Conservation (phyloP, 2,888 invertebrate genomes). For the Rotaria sp. region DNA sequence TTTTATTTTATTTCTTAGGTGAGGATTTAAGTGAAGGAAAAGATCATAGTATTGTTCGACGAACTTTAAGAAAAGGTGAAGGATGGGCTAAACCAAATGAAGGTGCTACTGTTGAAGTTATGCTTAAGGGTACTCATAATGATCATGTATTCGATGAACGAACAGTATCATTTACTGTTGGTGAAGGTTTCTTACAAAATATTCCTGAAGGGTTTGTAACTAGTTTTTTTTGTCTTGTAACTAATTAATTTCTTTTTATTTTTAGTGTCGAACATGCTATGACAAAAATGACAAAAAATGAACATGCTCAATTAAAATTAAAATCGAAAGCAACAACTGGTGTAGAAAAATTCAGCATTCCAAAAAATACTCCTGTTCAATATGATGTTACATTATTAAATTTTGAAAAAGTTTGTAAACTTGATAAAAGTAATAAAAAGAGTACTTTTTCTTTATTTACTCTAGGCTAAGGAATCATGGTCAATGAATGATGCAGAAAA, state of each 20-base stretch:
- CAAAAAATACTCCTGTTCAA: conserved; percentile 63
- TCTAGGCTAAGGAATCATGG: conserved; percentile 71
- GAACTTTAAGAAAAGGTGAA: conserved; percentile 66
- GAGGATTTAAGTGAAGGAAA: conserved; percentile 79
- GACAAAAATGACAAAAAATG: conserved; percentile 71
- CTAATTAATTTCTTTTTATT: neutral
- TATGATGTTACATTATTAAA: conserved; percentile 73
- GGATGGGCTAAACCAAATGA: conserved; percentile 71
- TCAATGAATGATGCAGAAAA: conserved; percentile 71
- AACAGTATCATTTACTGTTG: conserved; percentile 72
- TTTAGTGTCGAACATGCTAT: conserved; percentile 47
- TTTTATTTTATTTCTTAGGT: conserved; percentile 39
- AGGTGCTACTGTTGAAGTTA: conserved; percentile 74
- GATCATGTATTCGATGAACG: conserved; percentile 69
- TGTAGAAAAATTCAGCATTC: conserved; percentile 65
- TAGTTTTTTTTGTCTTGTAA: conserved; percentile 65
- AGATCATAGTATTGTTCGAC: conserved; percentile 73
- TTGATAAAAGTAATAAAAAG: conserved; percentile 24
- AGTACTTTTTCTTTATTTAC: conserved; percentile 34
- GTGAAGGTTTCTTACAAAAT: conserved; percentile 72
- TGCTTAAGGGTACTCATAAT: conserved; percentile 31
- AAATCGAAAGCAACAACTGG: conserved; percentile 76
- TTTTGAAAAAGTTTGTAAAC: conserved; percentile 68
- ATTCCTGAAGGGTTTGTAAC: conserved; percentile 65
- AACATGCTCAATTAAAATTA: conserved; percentile 63